Evolutionary conservation across 2,113 vertebrate genomes (phyloP).

Genomic region (Elachura formosa): DNA sequence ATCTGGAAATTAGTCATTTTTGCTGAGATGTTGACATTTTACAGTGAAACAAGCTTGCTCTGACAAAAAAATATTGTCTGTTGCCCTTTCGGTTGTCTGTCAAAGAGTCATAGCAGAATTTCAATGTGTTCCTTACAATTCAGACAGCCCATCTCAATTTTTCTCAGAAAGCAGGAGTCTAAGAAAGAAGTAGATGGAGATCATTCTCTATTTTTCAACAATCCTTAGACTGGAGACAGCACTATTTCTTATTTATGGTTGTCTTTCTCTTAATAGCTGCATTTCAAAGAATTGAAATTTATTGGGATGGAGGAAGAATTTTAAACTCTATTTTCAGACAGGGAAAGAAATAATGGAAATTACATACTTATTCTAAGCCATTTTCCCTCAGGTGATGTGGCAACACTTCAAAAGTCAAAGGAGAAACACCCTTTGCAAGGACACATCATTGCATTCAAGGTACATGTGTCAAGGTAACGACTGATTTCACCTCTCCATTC

Average conservation of each 20-base stretch:
- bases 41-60: background rate
- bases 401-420: slow-evolving; percentile 73
- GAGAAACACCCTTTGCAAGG: slow-evolving; percentile 64
- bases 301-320: background rate
- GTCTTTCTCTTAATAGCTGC: background rate
- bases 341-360: background rate
- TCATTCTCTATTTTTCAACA: background rate
- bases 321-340: background rate
- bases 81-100: background rate
- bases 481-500: background rate
- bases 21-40: background rate
- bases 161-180: background rate
- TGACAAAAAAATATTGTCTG: background rate
- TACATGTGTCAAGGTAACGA: slow-evolving; percentile 70
- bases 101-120: background rate
- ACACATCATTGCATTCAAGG: slow-evolving; percentile 59
- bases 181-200: background rate
- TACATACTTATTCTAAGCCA: background rate
- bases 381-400: slow-evolving; percentile 56
- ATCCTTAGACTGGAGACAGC: background rate
- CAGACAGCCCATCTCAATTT: background rate
- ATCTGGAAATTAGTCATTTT: background rate
- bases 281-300: background rate
- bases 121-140: background rate
- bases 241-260: background rate